Evolutionary conservation across 2,797 vertebrate species (phyloP), one percentile per base, ranked within the genome.

Genomic region (Pseudomugil gertrudae): DNA sequence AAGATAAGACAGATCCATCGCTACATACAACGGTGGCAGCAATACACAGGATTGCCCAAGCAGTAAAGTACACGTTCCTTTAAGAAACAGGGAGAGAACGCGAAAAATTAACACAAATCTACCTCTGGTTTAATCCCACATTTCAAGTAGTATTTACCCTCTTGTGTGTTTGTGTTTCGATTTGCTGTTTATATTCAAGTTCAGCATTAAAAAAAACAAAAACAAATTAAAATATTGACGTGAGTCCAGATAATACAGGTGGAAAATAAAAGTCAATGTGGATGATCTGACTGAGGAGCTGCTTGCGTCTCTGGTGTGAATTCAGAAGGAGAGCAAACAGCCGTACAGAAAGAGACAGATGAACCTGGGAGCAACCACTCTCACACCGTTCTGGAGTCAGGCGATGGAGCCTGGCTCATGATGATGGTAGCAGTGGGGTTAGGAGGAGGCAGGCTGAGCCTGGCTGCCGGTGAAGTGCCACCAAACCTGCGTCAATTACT

Each of bases 21-120:
- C 82, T 80, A 78, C 79, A 73, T 76, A 84, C 79, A 84, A 90
- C 79, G 91, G 90, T 83, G 89, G 89, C 88, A 91, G 95, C 95
- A 96, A 96, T 89, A 95, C 95, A 96, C 95, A 94, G 94, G 91
- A 95, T 95, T 94, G 96, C 95, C 90, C 91, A 91, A 93, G 93
- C 91, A 95, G 94, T 94, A 95, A 96, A 94, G 94, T 89, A 95
- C 94, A 95, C 93, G 93, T 95, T 97, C 95, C 95, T 95, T 94
- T 95, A 96, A 96, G 96, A 95, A 96, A 95, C 93, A 94, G 92
- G 93, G 93, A 90, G 91, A 93, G 92, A 94, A 92, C 92, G 89
- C 85, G 79, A 80, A 88, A 84, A 82, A 79, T 40, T 40, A 40
- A 40, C 38, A 69, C 70, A 69, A 79, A 92, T 79, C 87, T 89